These are phyloP conservation scores for Propsilocerus akamusi DNA, from an alignment of 1,140 invertebrate genomes.

Conservation along the genomic window DNA sequence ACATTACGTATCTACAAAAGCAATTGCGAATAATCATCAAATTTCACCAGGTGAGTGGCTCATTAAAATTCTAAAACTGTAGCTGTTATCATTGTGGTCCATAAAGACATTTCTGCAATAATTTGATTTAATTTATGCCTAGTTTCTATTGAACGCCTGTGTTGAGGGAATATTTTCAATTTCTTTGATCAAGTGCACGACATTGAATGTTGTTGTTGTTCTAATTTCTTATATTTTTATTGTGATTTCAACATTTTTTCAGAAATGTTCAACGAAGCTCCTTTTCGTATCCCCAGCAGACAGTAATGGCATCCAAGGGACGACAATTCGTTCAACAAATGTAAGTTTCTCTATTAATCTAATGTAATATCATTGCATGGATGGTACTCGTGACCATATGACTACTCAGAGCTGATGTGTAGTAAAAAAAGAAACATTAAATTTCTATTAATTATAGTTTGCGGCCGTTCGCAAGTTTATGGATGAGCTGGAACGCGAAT, in stretches of 20 bases:
- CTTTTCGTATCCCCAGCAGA: not conserved
- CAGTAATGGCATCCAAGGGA: not conserved
- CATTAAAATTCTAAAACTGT: conserved; percentile 1
- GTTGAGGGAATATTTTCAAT: too few relatives aligned
- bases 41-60: conserved; percentile 18
- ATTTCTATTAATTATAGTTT: not conserved
- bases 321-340: not conserved
- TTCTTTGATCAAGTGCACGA: not conserved
- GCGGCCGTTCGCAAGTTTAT: conserved; percentile 2
- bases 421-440: not conserved
- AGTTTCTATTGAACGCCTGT: too few relatives aligned
- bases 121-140: too few relatives aligned
- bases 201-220: conserved; percentile 2
- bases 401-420: not conserved
- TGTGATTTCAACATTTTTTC: not conserved
- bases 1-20: conserved; percentile 21
- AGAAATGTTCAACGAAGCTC: not conserved
- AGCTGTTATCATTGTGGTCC: not conserved
- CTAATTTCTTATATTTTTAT: not conserved
- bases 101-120: too few relatives aligned
- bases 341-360: not conserved
- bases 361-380: conserved; percentile 14
- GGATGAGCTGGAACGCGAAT: conserved; percentile 18
- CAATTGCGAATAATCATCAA: conserved; percentile 18
- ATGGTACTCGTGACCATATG: conserved; percentile 17